These are phyloP conservation scores for Macrosoma leucophasiata DNA, from an alignment of 2,888 invertebrate genomes.

Conservation along the genomic window DNA sequence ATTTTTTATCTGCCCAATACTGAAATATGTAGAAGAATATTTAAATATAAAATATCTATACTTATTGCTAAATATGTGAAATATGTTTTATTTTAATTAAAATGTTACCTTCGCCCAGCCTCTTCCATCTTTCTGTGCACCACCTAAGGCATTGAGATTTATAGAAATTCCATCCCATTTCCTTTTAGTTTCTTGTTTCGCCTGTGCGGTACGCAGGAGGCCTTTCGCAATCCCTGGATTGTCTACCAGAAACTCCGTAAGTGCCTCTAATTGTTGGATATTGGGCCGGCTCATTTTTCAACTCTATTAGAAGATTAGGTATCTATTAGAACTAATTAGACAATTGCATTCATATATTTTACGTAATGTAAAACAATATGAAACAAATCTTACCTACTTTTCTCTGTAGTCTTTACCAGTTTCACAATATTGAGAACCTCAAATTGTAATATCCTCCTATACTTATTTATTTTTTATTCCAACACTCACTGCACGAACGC, in stretches of 20 bases:
- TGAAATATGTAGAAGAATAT: too few species aligned
- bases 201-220: constrained; percentile 8
- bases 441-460: too few species aligned
- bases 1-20: constrained; percentile 2
- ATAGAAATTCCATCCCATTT: constrained; percentile 3
- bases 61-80: neutral
- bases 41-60: neutral
- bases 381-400: too few species aligned
- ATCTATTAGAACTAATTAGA: too few species aligned
- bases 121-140: constrained; percentile 11
- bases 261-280: constrained; percentile 4
- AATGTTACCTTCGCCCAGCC: constrained; percentile 1
- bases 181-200: constrained; percentile 2
- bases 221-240: constrained; percentile 16
- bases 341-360: too few species aligned
- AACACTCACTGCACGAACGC: too few species aligned
- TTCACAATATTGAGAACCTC: too few species aligned
- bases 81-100: neutral
- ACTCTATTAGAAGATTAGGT: too few species aligned
- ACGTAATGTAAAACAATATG: too few species aligned
- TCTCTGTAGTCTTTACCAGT: too few species aligned
- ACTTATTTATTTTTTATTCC: too few species aligned
- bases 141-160: constrained; percentile 12
- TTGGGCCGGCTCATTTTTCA: too few species aligned
- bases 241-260: constrained; percentile 12